Base-by-base conservation (phyloP, 2,888 invertebrate species). In the Phasia obesa region DNA sequence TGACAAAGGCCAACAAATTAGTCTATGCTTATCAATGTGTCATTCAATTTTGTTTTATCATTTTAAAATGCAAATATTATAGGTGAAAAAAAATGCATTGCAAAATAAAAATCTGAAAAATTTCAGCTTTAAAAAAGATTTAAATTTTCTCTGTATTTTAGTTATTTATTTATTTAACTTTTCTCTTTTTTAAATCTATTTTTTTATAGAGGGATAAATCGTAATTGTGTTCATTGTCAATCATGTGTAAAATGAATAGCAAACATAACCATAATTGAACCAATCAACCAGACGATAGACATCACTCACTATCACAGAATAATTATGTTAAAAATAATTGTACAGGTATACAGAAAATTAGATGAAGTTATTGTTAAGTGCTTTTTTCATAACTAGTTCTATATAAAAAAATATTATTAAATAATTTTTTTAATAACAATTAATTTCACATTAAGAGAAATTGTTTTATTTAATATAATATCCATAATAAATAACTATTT, bases 171-270 rank as follows among this genome's bases (percentile, higher is more conserved):
- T 11, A 35, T 11, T 2, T n/a, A n/a, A n/a, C n/a, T n/a, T n/a
- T n/a, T n/a, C n/a, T n/a, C 3, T 35, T 35, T 35, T 35, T 11
- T 35, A 31, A 31, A 31, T 31, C 31, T 35, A 11, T 35, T 11
- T 11, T 35, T 35, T 2, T 35, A 35, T 11, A 35, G 9, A 35
- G 9, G 11, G 38, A 0, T 42, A n/a, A 15, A 2, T n/a, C 0
- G 27, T 38, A 4, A n/a, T 15, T 67, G 3, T 0, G n/a, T n/a
- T 19, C 15, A 42, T 13, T 27, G 44, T 57, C 70, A 65, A n/a
- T 71, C 64, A 78, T 71, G 57, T 59, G 55, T 64, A 42, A 70
- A 71, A 65, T 78, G 27, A 65, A 65, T 15, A 64, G 47, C 47
- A 42, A 42, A 31, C 55, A 57, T 38, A 5, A 31, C 15, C 15